phyloP scores from a whole-genome alignment of 2,113 vertebrate species.

The Prinia subflava region DNA sequence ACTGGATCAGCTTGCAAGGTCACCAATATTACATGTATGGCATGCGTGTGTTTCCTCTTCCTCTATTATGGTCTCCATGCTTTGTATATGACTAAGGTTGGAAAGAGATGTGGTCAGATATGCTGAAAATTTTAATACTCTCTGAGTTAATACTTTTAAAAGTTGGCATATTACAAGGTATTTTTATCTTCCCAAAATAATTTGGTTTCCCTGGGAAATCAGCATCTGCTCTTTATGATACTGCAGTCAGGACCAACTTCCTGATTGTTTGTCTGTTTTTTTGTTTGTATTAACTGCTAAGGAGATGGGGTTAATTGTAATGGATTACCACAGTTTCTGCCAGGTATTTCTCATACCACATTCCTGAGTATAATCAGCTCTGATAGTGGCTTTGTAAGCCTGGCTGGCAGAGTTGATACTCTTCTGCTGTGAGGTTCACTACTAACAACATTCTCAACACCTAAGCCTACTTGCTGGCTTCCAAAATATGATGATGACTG shows the following conservation, averaged over 20 bases:
- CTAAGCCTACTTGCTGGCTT: neutral
- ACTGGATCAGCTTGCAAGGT: neutral
- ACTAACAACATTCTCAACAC: neutral
- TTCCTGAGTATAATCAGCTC: neutral
- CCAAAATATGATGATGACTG: neutral
- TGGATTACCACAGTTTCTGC: neutral
- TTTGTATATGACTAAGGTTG: neutral
- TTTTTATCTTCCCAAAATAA: neutral
- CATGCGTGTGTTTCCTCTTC: neutral
- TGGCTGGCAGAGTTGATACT: neutral
- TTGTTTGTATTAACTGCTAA: neutral
- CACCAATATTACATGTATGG: neutral
- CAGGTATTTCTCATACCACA: neutral
- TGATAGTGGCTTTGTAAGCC: neutral
- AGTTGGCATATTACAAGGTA: neutral
- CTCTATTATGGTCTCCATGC: neutral
- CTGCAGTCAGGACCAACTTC: neutral
- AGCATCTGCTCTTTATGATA: neutral
- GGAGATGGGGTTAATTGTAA: neutral
- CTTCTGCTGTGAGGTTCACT: neutral
- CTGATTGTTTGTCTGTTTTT: neutral
- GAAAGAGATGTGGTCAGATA: neutral
- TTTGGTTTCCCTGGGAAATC: neutral
- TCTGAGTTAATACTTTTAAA: neutral
- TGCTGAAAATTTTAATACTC: neutral